A percentile compares a stretch with the other conserved stretches of the same genome.
Conservation (phyloP, 2,888 invertebrate species). For the Cheilosia grossa region DNA sequence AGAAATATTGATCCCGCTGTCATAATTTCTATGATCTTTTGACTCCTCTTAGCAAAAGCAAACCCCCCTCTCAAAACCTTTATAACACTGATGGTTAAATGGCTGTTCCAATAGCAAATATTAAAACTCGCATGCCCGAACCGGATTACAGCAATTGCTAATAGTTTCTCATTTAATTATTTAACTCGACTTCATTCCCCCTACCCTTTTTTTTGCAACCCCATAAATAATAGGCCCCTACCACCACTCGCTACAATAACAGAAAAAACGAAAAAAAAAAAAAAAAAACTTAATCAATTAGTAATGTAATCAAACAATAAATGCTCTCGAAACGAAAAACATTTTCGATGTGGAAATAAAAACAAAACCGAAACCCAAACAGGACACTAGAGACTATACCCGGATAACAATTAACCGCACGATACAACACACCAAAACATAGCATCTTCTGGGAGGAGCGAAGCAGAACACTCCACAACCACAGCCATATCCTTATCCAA, state of each 20-base stretch:
- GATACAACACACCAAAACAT: slow-evolving; percentile 64
- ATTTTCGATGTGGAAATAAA: slow-evolving; percentile 48
- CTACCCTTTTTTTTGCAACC: not conserved
- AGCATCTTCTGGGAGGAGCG: slow-evolving; percentile 49
- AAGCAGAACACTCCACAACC: slow-evolving; percentile 35
- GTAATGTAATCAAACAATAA: slow-evolving; percentile 75
- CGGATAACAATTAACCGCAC: slow-evolving; percentile 73
- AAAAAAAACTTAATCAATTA: slow-evolving; percentile 71
- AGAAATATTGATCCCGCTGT: no score
- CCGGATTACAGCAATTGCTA: no score
- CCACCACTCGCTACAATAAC: slow-evolving; percentile 3
- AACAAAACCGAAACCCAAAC: slow-evolving; percentile 37
- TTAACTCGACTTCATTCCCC: not conserved
- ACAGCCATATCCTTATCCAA: slow-evolving; percentile 54
- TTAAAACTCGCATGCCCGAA: no score
- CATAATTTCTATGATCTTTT: no score
- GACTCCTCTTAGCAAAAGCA: no score
- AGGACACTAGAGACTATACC: slow-evolving; percentile 67
- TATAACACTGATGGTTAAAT: no score
- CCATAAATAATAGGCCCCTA: slow-evolving; percentile 29
- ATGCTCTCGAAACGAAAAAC: slow-evolving; percentile 65
- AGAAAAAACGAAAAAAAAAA: not conserved
- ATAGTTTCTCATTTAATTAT: no score
- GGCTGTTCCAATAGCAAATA: no score
- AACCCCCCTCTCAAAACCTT: no score